phyloP scores from a whole-genome alignment of 2,888 invertebrate genomes.

The Trichopoda pennipes region DNA sequence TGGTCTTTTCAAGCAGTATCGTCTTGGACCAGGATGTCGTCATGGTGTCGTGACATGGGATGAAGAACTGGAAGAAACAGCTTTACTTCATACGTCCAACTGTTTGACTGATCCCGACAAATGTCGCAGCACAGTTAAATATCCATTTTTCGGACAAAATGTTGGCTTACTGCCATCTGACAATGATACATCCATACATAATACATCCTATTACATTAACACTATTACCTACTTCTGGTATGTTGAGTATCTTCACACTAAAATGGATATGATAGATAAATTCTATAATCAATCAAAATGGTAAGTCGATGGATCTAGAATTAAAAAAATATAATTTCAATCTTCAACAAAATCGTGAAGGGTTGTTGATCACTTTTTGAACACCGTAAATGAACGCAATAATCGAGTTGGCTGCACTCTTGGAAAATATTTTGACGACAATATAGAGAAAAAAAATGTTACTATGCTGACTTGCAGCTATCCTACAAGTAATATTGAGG shows the following conservation, averaged over 20 bases:
- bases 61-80: no score
- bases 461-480: slow-evolving; percentile 73
- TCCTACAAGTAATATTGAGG: slow-evolving; percentile 72
- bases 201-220: no score
- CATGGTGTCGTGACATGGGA: slow-evolving; percentile 75
- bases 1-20: slow-evolving; percentile 42
- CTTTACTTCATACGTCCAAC: no score
- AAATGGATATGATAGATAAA: slow-evolving; percentile 4
- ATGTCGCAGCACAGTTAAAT: slow-evolving; percentile 71
- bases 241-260: neutral
- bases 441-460: slow-evolving; percentile 30
- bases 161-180: no score
- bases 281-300: neutral
- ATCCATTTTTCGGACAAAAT: slow-evolving; percentile 72
- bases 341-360: no score
- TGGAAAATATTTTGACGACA: slow-evolving; percentile 60
- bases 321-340: no score
- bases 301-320: no score
- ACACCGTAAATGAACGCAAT: slow-evolving; percentile 72
- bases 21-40: slow-evolving; percentile 70
- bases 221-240: no score
- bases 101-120: no score
- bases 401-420: slow-evolving; percentile 73
- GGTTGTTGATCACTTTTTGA: slow-evolving; percentile 73
- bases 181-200: no score